Evolutionary conservation across 2,797 vertebrate genomes (phyloP), one percentile per base, ranked within the genome.

Genomic region (Pterois miles): DNA sequence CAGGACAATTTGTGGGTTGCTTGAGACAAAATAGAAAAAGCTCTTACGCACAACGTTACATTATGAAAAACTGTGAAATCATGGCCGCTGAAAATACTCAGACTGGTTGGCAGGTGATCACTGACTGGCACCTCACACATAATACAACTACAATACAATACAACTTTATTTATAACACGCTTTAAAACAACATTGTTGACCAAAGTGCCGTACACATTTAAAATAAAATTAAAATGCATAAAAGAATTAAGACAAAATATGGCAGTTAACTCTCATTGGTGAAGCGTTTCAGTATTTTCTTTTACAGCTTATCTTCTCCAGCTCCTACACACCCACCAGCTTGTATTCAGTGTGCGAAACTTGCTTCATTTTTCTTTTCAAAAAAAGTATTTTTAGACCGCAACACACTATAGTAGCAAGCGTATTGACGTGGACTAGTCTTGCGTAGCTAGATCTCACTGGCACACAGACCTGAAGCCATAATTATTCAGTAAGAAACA

Each of bases 401-500:
- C 11, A 34, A 11, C 23, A 18, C 48, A 50, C 43, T 25, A 12
- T 18, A 10, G 54, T 8, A 56, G 29, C 56, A 48, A 13, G 5
- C 16, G 29, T 38, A 72, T 63, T 72, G 71, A 69, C 74, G 54
- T 71, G 34, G 71, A 57, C 79, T 57, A 48, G 63, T 73, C 57
- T 38, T 71, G 62, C 38, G 11, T 54, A 33, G 62, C 29, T 56
- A 10, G 71, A 57, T 74, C 56, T 69, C 22, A 2, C 54, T 31
- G 22, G n/a, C 11, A 23, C n/a, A 23, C 11, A 25, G 59, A 18
- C 2, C 60, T 53, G 13, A 64, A 78, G 69, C 46, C 16, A 0
- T 71, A 65, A 57, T 65, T 1, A 57, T 65, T 82, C 50, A 71
- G 63, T 14, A 22, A 63, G 54, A 82, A 80, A 78, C 79, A 2